A percentile compares a stretch with the other conserved stretches of the same genome.
Conservation (phyloP, 2,888 invertebrate species). For the Eupithecia inturbata region DNA sequence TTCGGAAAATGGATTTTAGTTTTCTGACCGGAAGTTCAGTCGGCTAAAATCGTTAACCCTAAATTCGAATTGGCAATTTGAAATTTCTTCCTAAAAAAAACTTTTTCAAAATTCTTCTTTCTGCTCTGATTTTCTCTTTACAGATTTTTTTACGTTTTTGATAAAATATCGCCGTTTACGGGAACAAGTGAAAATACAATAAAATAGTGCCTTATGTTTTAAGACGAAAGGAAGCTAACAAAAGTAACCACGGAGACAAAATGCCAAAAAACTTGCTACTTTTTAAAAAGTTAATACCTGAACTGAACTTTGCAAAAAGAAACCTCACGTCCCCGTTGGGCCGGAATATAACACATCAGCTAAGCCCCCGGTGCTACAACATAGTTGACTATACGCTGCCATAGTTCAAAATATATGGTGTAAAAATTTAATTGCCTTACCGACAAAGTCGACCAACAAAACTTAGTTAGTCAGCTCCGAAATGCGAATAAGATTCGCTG, state of each 20-base stretch:
- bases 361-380: constrained; percentile 64
- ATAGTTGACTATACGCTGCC: constrained; percentile 75
- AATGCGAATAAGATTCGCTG: constrained; percentile 78
- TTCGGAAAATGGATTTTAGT: constrained; percentile 68
- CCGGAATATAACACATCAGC: constrained; percentile 78
- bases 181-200: constrained; percentile 69
- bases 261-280: constrained; percentile 80
- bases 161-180: constrained; percentile 57
- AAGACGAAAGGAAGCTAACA: constrained; percentile 63
- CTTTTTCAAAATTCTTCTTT: constrained; percentile 62
- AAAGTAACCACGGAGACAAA: constrained; percentile 78
- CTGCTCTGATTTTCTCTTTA: constrained; percentile 75
- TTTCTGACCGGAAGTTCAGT: constrained; percentile 69
- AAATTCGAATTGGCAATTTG: constrained; percentile 52
- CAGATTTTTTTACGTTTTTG: constrained; percentile 68
- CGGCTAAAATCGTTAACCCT: constrained; percentile 64
- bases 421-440: constrained; percentile 68
- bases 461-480: constrained; percentile 67
- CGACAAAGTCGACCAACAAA: constrained; percentile 77
- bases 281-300: constrained; percentile 80
- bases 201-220: constrained; percentile 81
- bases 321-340: constrained; percentile 76
- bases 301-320: constrained; percentile 79
- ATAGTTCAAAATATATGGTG: constrained; percentile 72
- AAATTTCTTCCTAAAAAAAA: constrained; percentile 40